A percentile compares a stretch with the other conserved stretches of the same genome.
Evolutionary conservation across 2,113 vertebrate genomes (phyloP).

Genomic region (Serinus canaria): DNA sequence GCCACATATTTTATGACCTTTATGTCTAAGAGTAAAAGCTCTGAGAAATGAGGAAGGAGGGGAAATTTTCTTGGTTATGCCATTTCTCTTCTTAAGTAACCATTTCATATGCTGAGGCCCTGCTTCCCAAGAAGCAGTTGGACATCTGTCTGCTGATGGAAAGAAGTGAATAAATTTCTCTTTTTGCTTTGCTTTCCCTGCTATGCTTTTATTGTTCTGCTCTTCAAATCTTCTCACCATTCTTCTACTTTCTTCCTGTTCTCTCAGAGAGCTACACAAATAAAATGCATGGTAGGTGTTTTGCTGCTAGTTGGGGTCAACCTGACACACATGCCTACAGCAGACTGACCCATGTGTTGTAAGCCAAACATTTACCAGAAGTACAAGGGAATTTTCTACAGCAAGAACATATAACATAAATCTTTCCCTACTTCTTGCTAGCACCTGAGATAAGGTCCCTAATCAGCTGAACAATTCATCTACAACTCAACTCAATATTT

Average conservation of each 20-base stretch:
- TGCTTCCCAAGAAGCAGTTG: background rate
- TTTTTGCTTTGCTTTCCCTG: background rate
- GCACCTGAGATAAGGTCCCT: background rate
- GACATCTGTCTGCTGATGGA: background rate
- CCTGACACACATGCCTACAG: background rate
- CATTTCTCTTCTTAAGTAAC: background rate
- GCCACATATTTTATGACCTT: background rate
- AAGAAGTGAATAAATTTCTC: background rate
- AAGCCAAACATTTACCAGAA: background rate
- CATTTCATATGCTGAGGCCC: rapidly evolving
- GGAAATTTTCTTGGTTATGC: background rate
- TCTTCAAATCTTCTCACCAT: background rate
- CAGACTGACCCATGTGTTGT: rapidly evolving
- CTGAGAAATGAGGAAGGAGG: background rate
- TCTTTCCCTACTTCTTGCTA: background rate
- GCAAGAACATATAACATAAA: background rate
- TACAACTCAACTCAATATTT: background rate
- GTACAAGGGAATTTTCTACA: background rate
- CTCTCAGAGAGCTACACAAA: background rate
- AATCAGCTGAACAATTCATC: background rate
- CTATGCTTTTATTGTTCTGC: rapidly evolving
- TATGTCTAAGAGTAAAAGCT: background rate
- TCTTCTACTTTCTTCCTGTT: background rate
- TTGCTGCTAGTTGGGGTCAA: background rate
- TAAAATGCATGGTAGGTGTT: background rate